phyloP scores from a whole-genome alignment of 2,113 vertebrate species.

The Condylura cristata region DNA sequence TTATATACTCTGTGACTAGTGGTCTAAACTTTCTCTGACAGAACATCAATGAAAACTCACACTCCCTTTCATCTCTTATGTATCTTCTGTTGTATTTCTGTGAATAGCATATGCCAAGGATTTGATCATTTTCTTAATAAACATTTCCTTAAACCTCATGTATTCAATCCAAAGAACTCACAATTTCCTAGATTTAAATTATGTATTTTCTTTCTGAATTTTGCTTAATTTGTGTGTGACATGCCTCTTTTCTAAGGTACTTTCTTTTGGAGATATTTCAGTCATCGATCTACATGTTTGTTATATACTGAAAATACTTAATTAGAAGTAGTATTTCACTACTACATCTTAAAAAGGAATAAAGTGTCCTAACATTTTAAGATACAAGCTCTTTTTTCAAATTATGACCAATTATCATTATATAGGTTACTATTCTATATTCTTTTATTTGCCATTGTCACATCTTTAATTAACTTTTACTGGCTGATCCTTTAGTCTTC shows the following conservation, averaged over 20 bases:
- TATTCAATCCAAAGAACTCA: not conserved
- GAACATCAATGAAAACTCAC: conserved; percentile 7
- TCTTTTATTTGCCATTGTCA: not conserved
- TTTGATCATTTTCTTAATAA: not conserved
- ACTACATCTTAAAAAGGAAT: not conserved
- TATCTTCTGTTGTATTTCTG: not conserved
- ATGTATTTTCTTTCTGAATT: not conserved
- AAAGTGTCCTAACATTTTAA: no score
- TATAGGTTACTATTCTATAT: conserved; percentile 11
- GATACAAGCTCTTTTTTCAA: not conserved
- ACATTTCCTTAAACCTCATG: not conserved
- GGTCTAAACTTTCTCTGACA: conserved; percentile 51
- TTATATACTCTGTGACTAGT: not conserved
- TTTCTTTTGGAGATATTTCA: not conserved
- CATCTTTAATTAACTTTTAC: not conserved
- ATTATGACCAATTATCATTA: not conserved
- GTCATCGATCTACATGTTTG: not conserved
- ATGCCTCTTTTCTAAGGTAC: not conserved
- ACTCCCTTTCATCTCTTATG: not conserved
- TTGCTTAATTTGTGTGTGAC: not conserved
- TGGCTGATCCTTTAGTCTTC: not conserved
- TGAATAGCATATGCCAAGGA: not conserved
- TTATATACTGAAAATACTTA: not conserved
- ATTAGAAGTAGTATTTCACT: not conserved
- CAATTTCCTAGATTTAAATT: not conserved